Evolutionary conservation across 2,113 vertebrate species (phyloP), one percentile per base, ranked within the genome.

Genomic region (Mohoua ochrocephala): DNA sequence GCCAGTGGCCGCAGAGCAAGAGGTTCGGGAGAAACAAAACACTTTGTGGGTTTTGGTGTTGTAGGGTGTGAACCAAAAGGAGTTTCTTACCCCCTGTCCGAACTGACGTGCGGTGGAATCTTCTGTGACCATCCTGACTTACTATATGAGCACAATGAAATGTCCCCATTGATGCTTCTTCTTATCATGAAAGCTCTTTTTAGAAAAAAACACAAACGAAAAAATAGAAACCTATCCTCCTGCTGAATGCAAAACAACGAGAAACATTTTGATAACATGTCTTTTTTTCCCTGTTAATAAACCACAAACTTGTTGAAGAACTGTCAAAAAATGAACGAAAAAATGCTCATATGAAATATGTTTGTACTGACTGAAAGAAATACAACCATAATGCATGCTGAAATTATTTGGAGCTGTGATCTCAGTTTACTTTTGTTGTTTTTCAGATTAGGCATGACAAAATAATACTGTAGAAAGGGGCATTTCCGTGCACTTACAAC

Each of bases 401-500:
- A 97, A 98, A 98, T 98, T 98, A 96, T 98, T 98, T 98, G 98
- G 96, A 98, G 93, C 97, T 98, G 98, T 98, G 98, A 97, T 98
- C 97, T 98, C 96, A 97, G 95, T 98, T 98, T 97, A 97, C 91
- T 98, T 98, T 88, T 97, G 97, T 98, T 98, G 97, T 98, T 98
- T 97, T 98, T 97, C 97, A 98, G 97, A 97, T 95, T 98, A 98
- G 98, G 98, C 98, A 98, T 98, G 98, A 98, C 96, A 98, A 98
- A 98, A 95, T 98, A 96, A 98, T 98, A 97, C 92, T 97, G 96
- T 98, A 98, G 97, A 98, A 97, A 98, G 97, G 96, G 92, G 96
- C 97, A 98, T 98, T 98, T 98, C 97, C 30, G 93, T 97, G 98
- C 97, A 98, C 96, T 98, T 97, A 97, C 93, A 97, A 97, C 95